Evolutionary conservation across 2,113 vertebrate genomes (phyloP).

Genomic region (Cottus gobio): DNA sequence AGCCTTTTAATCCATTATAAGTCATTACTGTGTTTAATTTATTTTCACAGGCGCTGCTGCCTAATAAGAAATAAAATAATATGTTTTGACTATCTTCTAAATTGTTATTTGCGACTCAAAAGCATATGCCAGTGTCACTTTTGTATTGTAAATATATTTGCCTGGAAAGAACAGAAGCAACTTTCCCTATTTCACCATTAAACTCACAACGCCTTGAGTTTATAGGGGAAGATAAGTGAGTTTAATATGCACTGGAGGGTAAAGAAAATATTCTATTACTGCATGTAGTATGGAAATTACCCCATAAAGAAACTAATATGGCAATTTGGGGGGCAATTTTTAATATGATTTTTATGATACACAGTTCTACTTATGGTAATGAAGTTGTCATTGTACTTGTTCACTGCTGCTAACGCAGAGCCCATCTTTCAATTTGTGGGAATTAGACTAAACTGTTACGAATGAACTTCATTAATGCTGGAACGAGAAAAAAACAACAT

Average conservation of each 20-base stretch:
- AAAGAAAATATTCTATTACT: slow-evolving; percentile 99
- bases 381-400: slow-evolving; percentile 99
- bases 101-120: slow-evolving; percentile 30
- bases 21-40: slow-evolving; percentile 12
- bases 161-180: slow-evolving; percentile 62
- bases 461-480: slow-evolving; percentile 87
- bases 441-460: slow-evolving; percentile 86
- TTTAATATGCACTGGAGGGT: slow-evolving; percentile 99
- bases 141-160: slow-evolving; percentile 58
- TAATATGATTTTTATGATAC: slow-evolving; percentile 99
- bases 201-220: slow-evolving; percentile 90
- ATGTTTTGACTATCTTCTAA: slow-evolving; percentile 17
- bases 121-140: slow-evolving; percentile 36
- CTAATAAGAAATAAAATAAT: slow-evolving; percentile 28
- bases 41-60: slow-evolving; percentile 9
- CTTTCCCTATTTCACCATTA: slow-evolving; percentile 76
- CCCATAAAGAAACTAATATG: slow-evolving; percentile 99
- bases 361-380: slow-evolving; percentile 99
- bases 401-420: slow-evolving; percentile 93
- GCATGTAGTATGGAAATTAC: slow-evolving; percentile 97
- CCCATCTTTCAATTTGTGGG: slow-evolving; percentile 91
- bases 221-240: slow-evolving; percentile 99
- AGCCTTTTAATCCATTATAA: slow-evolving; percentile 20
- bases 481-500: slow-evolving; percentile 68
- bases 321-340: slow-evolving; percentile 99